These are phyloP conservation scores for Semnornis frantzii DNA, from an alignment of 2,113 vertebrate genomes.

Conservation along the genomic window DNA sequence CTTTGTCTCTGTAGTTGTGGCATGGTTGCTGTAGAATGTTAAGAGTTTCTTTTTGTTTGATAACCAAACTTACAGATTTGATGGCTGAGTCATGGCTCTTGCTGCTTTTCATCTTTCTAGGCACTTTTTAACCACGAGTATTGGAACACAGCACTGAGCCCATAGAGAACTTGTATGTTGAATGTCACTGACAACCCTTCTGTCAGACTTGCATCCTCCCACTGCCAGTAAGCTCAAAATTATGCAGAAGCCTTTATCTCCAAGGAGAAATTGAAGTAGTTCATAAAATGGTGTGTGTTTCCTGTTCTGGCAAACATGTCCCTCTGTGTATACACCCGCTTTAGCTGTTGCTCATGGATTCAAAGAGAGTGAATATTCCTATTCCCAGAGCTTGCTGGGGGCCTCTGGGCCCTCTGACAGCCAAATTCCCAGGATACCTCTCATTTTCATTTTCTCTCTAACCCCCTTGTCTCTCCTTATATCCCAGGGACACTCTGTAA, in stretches of 20 bases:
- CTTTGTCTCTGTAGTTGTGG: background rate
- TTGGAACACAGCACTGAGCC: background rate
- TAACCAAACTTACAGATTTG: background rate
- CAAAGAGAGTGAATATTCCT: background rate
- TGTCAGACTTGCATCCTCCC: background rate
- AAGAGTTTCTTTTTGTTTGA: constrained; percentile 1
- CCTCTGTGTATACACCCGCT: background rate
- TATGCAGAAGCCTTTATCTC: background rate
- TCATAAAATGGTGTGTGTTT: background rate
- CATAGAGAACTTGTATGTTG: background rate
- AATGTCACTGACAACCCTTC: background rate
- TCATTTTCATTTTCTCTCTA: background rate
- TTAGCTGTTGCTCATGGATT: background rate
- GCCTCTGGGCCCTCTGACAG: background rate
- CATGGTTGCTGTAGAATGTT: background rate
- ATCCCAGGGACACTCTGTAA: background rate
- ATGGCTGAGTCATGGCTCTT: background rate
- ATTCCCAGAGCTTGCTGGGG: background rate
- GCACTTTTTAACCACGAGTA: background rate
- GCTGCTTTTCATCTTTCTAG: background rate
- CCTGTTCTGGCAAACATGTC: background rate
- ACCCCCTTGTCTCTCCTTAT: background rate
- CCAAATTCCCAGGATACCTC: background rate
- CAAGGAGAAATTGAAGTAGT: background rate
- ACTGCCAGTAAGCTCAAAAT: background rate